These are phyloP conservation scores for Protonibea diacanthus DNA, from an alignment of 2,797 vertebrate genomes.

Conservation along the genomic window DNA sequence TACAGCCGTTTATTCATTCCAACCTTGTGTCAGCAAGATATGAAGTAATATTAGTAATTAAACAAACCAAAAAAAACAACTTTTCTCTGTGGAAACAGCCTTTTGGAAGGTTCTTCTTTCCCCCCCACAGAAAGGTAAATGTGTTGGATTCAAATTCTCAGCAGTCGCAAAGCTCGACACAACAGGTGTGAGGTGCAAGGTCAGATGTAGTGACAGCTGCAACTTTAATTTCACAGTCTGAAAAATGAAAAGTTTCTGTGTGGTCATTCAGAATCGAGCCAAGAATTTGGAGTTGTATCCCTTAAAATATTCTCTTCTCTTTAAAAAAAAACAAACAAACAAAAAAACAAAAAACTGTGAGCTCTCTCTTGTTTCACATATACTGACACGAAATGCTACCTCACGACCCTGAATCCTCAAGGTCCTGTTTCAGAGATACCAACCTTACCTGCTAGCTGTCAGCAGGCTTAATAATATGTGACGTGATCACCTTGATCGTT, in stretches of 20 bases:
- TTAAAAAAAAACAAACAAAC: too few relatives aligned
- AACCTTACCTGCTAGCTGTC: not conserved
- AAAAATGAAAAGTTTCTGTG: not conserved
- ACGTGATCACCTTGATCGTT: not conserved
- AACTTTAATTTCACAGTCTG: not conserved
- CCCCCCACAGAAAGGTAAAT: not conserved
- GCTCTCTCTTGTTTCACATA: not conserved
- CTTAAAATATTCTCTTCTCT: not conserved
- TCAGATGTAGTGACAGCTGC: slow-evolving; percentile 6
- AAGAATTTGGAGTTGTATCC: not conserved
- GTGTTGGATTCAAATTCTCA: not conserved
- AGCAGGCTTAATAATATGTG: not conserved
- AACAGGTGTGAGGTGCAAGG: slow-evolving; percentile 2
- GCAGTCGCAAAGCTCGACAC: not conserved
- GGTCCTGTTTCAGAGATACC: not conserved
- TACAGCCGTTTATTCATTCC: not conserved
- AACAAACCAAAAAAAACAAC: not conserved
- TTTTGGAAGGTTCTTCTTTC: not conserved
- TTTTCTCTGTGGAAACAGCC: not conserved
- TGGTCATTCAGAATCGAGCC: not conserved
- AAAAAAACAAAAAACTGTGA: not conserved
- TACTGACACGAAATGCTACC: not conserved
- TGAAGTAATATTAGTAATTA: not conserved
- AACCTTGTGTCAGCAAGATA: not conserved
- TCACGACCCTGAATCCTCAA: not conserved